phyloP scores from a whole-genome alignment of 2,888 invertebrate genomes.

The Drosophila imparisetae region DNA sequence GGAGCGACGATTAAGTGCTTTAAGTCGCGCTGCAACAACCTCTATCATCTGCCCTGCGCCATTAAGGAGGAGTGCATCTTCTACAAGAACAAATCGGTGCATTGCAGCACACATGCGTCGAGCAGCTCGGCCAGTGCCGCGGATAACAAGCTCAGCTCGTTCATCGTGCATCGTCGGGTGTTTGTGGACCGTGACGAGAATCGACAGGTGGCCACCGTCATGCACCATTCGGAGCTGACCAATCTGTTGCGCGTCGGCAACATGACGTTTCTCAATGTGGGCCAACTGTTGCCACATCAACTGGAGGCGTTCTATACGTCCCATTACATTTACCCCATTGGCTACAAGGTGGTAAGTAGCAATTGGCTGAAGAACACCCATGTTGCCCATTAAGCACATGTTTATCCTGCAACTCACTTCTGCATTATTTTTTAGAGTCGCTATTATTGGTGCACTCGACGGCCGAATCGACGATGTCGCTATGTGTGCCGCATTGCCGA shows the following conservation, averaged over 20 bases:
- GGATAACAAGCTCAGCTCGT: constrained; percentile 95
- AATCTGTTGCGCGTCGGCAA: constrained; percentile 97
- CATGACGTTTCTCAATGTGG: constrained; percentile 96
- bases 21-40: constrained; percentile 94
- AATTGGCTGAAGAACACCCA: neutral
- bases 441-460: constrained; percentile 98
- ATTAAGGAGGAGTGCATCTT: constrained; percentile 96
- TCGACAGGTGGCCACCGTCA: constrained; percentile 96
- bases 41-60: constrained; percentile 98
- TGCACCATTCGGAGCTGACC: constrained; percentile 96
- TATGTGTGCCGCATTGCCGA: constrained; percentile 98
- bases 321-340: constrained; percentile 97
- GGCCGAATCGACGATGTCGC: constrained; percentile 94
- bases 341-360: constrained; percentile 93
- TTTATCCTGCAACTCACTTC: neutral
- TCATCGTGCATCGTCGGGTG: constrained; percentile 96
- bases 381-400: too few species aligned
- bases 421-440: constrained; percentile 87
- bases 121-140: constrained; percentile 89
- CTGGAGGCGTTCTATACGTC: constrained; percentile 96
- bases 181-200: constrained; percentile 99
- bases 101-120: constrained; percentile 92
- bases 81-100: constrained; percentile 98
- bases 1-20: constrained; percentile 99
- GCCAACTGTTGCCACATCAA: constrained; percentile 98